Percentiles rank a stretch among this genome's conserved stretches.
Evolutionary conservation across 2,113 vertebrate species (phyloP).

Genomic region (Oriolus oriolus): DNA sequence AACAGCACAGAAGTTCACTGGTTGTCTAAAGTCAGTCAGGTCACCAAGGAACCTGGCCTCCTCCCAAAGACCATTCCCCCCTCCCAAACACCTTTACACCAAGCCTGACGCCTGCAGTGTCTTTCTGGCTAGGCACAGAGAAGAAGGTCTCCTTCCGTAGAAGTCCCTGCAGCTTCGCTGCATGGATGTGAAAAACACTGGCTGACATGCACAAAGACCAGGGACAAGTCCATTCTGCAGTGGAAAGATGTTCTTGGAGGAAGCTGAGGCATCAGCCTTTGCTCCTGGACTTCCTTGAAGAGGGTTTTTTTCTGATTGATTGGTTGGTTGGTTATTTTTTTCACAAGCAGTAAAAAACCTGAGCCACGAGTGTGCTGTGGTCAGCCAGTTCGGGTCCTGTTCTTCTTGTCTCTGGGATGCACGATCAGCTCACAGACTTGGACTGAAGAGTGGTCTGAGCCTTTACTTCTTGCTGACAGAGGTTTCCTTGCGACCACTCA

Average conservation of each 20-base stretch:
- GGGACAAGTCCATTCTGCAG: not conserved
- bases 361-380: not conserved
- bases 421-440: not conserved
- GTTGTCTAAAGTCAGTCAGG: not conserved
- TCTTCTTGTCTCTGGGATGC: not conserved
- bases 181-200: not conserved
- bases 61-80: not conserved
- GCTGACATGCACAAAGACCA: not conserved
- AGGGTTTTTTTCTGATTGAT: not conserved
- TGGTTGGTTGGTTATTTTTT: not conserved
- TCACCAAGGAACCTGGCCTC: not conserved
- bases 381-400: not conserved
- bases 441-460: not conserved
- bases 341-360: not conserved
- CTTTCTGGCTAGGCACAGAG: not conserved
- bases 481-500: not conserved
- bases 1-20: not conserved
- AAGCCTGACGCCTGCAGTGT: not conserved
- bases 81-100: not conserved
- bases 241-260: not conserved
- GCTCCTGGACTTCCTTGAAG: not conserved
- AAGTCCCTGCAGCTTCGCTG: not conserved
- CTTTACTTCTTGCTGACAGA: not conserved
- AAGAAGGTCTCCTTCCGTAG: not conserved
- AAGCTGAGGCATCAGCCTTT: not conserved